Evolutionary conservation across 1,140 invertebrate genomes (phyloP), one percentile per base, ranked within the genome.

Genomic region (Lordiphosa stackelbergi): DNA sequence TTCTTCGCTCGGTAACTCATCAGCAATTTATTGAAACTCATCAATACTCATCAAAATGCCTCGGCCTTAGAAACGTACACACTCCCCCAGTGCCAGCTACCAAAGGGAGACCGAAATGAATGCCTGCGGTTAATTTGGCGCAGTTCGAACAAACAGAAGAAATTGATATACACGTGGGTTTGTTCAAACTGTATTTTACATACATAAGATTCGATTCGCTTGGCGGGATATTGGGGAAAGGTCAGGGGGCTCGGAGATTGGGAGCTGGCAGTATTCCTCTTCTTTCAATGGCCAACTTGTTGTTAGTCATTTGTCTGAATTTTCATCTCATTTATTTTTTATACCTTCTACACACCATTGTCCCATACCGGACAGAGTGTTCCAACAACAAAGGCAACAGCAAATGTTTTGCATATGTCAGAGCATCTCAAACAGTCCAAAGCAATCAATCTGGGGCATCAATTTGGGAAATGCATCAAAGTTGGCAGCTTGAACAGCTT

Each of bases 1-100:
- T 46, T 46, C 24, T 46, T 31, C 12, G 24, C 36, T 10, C 47
- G 72, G 59, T 54, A 57, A 83, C 72, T 83, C 77, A 83, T 83
- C 77, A 73, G 78, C 77, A 83, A 83, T 83, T 83, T 83, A 83
- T 83, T 83, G 77, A 81, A 83, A 83, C 77, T 81, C 81, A 85
- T 85, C 81, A 85, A 85, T 85, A 85, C 81, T 85, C 81, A 85
- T 85, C 81, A 85, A 72, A 72, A 70, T 70, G 63, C 57, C 48
- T 48, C 43, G 36, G 40, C 66, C 55, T 37, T 46, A 13, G 28
- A 57, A 46, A 62, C 49, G 42, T 31, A 36, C 51, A 51, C 35
- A 52, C 56, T 40, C 22, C 19, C 13, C 38, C 38, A 42, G 6
- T 34, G 43, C 28, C 28, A 48, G 31, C 43, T 49, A 63, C 63